Conservation (phyloP, 2,888 invertebrate genomes). For the Ormyrus nitidulus region DNA sequence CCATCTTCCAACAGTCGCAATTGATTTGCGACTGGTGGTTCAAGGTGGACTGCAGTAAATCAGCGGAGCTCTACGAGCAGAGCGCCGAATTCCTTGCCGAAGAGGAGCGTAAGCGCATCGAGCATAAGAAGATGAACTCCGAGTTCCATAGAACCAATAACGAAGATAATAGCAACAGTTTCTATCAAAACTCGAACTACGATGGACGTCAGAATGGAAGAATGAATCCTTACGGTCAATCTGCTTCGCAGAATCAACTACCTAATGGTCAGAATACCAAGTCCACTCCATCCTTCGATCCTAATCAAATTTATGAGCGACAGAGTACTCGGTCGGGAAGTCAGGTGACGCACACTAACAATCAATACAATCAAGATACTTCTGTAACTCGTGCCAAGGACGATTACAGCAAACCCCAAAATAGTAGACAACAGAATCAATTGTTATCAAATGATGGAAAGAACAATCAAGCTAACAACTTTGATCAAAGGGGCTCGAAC, state of each 20-base stretch:
- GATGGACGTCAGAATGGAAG: slow-evolving; percentile 71
- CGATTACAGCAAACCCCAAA: slow-evolving; percentile 49
- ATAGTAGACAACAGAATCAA: slow-evolving; percentile 57
- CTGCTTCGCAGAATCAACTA: slow-evolving; percentile 65
- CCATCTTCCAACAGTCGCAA: slow-evolving; percentile 92
- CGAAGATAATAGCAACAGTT: slow-evolving; percentile 58
- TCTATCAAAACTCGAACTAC: slow-evolving; percentile 66
- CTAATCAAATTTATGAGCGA: slow-evolving; percentile 61
- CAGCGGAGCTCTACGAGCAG: slow-evolving; percentile 87
- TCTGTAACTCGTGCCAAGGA: slow-evolving; percentile 53
- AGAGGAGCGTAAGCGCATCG: slow-evolving; percentile 79
- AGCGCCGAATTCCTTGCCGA: slow-evolving; percentile 87
- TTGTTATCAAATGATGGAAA: slow-evolving; percentile 48
- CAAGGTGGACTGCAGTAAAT: slow-evolving; percentile 91
- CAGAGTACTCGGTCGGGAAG: slow-evolving; percentile 49
- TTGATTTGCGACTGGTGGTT: slow-evolving; percentile 97
- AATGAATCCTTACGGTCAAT: slow-evolving; percentile 67
- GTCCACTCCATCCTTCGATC: slow-evolving; percentile 58
- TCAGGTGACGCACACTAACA: slow-evolving; percentile 52
- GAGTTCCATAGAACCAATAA: slow-evolving; percentile 69
- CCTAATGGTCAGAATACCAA: slow-evolving; percentile 62
- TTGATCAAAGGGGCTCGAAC: slow-evolving; percentile 55
- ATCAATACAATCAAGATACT: slow-evolving; percentile 53
- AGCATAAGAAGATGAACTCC: slow-evolving; percentile 72
- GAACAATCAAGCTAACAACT: slow-evolving; percentile 53